phyloP scores from a whole-genome alignment of 1,140 invertebrate genomes.

The Cylas formicarius region DNA sequence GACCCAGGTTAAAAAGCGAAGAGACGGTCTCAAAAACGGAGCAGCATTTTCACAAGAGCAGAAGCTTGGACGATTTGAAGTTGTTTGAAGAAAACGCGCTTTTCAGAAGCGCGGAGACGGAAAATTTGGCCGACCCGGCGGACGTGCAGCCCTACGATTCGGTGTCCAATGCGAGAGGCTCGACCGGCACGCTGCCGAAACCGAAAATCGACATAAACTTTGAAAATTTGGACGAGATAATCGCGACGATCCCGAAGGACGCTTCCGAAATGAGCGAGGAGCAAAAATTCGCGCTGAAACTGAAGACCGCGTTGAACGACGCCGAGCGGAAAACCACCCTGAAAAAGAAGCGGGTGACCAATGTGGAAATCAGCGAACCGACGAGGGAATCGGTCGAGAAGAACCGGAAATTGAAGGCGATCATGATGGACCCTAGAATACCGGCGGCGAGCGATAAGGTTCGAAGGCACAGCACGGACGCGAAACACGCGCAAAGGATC shows the following conservation, averaged over 20 bases:
- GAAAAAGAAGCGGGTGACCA: slow-evolving; percentile 21
- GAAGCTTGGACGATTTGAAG: slow-evolving; percentile 17
- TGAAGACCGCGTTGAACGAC: slow-evolving; percentile 26
- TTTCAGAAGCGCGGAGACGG: slow-evolving; percentile 12
- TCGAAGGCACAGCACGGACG: slow-evolving; percentile 15
- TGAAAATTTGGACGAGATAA: slow-evolving; percentile 27
- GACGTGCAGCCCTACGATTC: slow-evolving; percentile 23
- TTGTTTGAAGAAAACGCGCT: slow-evolving; percentile 13
- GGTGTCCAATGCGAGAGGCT: slow-evolving; percentile 22
- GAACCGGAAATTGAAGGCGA: slow-evolving; percentile 28
- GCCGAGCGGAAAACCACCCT: slow-evolving; percentile 25
- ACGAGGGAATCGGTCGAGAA: slow-evolving; percentile 27
- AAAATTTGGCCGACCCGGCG: slow-evolving; percentile 10
- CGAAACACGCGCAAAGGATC: neutral
- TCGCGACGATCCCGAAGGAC: slow-evolving; percentile 20
- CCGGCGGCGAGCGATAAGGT: slow-evolving; percentile 1
- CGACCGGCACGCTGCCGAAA: slow-evolving; percentile 11
- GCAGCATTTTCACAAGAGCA: slow-evolving; percentile 9
- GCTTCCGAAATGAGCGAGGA: slow-evolving; percentile 27
- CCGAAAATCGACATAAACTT: slow-evolving; percentile 20
- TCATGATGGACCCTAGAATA: slow-evolving; percentile 22
- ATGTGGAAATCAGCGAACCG: slow-evolving; percentile 27
- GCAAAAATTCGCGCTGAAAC: slow-evolving; percentile 26
- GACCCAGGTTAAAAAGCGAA: slow-evolving; percentile 3
- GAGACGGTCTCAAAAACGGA: slow-evolving; percentile 1